Percentiles rank a stretch among this genome's conserved stretches.
Evolutionary conservation across 2,888 invertebrate genomes (phyloP).

Genomic region (Ennomos fuscantarius): DNA sequence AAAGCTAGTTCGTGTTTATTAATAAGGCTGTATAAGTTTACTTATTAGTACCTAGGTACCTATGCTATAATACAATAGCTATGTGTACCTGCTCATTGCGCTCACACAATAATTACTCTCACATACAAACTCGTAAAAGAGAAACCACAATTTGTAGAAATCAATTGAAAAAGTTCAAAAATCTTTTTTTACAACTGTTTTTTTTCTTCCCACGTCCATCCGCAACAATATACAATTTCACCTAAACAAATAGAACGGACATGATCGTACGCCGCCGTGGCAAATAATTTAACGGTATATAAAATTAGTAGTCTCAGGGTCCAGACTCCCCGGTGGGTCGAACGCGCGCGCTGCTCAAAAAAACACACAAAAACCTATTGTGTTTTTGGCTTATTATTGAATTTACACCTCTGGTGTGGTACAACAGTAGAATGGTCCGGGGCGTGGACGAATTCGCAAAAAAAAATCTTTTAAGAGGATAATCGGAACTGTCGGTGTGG

Average conservation of each 20-base stretch:
- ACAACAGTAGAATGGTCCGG: constrained; percentile 41
- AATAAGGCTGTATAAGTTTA: too few species aligned
- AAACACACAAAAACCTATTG: constrained; percentile 52
- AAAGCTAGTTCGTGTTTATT: too few species aligned
- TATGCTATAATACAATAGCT: too few species aligned
- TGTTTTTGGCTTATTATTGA: constrained; percentile 64
- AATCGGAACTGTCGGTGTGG: constrained; percentile 46
- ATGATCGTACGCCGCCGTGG: constrained; percentile 58
- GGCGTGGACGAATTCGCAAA: constrained; percentile 47
- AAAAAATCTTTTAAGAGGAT: constrained; percentile 50
- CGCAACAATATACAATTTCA: constrained; percentile 68
- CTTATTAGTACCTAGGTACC: too few species aligned
- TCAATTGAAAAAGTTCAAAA: constrained; percentile 52
- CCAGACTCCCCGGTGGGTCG: constrained; percentile 59
- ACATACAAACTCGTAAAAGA: constrained; percentile 56
- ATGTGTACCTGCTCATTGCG: constrained; percentile 33
- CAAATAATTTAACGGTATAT: constrained; percentile 70
- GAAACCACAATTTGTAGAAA: constrained; percentile 65
- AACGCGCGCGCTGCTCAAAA: constrained; percentile 23
- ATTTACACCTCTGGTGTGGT: constrained; percentile 68
- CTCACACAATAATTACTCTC: constrained; percentile 39
- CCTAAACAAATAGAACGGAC: constrained; percentile 69
- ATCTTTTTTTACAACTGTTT: constrained; percentile 50
- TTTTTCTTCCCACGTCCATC: constrained; percentile 69
- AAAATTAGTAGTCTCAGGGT: constrained; percentile 50